phyloP scores from a whole-genome alignment of 2,888 invertebrate species.

The Cephalotes varians region DNA sequence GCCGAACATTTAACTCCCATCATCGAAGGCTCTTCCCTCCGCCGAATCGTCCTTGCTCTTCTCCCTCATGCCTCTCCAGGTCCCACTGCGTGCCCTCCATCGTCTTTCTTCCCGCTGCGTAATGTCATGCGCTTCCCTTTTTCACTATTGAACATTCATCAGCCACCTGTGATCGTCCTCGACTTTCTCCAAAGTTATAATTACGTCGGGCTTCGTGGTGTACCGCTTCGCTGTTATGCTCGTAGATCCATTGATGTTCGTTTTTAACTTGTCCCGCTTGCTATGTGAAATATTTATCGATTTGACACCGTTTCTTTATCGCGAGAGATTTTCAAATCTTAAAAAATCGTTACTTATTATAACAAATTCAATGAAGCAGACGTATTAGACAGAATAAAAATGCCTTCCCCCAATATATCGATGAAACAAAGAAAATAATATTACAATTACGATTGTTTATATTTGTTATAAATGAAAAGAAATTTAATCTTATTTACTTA shows the following conservation, averaged over 20 bases:
- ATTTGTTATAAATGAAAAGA: background rate
- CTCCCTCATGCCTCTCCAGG: background rate
- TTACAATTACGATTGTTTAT: background rate
- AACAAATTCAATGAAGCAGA: background rate
- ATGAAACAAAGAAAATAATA: background rate
- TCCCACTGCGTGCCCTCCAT: constrained; percentile 19
- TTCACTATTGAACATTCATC: constrained; percentile 68
- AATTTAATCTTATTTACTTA: background rate
- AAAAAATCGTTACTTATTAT: background rate
- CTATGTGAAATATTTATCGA: constrained; percentile 4
- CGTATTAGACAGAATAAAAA: background rate
- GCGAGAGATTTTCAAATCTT: background rate
- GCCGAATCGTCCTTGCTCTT: constrained; percentile 53
- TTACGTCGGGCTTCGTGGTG: constrained; percentile 53
- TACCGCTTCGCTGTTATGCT: constrained; percentile 40
- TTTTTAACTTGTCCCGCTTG: constrained; percentile 46
- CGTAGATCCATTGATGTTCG: constrained; percentile 28
- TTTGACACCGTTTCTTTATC: background rate
- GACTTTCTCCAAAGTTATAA: constrained; percentile 67
- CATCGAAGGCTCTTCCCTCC: constrained; percentile 56
- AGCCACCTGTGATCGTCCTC: constrained; percentile 75
- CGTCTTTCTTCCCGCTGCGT: constrained; percentile 53
- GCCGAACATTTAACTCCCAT: constrained; percentile 75
- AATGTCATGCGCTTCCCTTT: constrained; percentile 61
- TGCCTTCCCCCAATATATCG: background rate